Evolutionary conservation across 2,113 vertebrate species (phyloP).

Genomic region (Paratilapia polleni): DNA sequence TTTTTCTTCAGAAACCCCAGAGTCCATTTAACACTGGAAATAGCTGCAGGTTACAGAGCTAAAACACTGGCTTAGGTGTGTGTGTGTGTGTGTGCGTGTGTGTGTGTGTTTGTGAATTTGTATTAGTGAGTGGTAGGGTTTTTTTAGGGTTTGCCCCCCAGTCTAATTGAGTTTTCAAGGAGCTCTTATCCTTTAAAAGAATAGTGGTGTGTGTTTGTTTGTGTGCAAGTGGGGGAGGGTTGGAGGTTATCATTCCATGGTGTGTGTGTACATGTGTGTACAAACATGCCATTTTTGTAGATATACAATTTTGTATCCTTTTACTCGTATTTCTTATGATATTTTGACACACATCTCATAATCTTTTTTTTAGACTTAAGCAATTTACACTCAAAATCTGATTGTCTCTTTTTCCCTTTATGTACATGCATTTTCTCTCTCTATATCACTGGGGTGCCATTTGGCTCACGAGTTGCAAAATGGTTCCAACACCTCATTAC

Average conservation of each 20-base stretch:
- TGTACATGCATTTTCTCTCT: background rate
- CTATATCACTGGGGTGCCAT: background rate
- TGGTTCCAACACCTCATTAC: background rate
- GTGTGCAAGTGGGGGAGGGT: background rate
- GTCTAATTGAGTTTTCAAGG: constrained; percentile 77
- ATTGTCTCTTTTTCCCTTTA: background rate
- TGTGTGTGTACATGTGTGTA: background rate
- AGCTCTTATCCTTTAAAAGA: constrained; percentile 70
- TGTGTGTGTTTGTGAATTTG: background rate
- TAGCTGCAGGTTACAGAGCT: constrained; percentile 68
- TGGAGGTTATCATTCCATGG: background rate
- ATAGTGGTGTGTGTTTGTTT: constrained; percentile 21
- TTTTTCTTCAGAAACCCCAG: constrained; percentile 55
- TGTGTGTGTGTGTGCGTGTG: constrained; percentile 14
- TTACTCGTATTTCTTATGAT: background rate
- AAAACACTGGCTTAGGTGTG: constrained; percentile 41
- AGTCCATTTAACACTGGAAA: constrained; percentile 71
- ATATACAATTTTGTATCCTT: background rate
- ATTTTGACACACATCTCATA: too few relatives aligned
- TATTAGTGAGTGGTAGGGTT: constrained; percentile 21
- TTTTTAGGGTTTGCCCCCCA: constrained; percentile 62
- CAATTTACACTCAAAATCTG: background rate
- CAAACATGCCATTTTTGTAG: background rate
- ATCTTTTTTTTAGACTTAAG: too few relatives aligned
- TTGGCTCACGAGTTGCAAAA: background rate